phyloP scores from a whole-genome alignment of 2,113 vertebrate genomes.

The Dascyllus trimaculatus region DNA sequence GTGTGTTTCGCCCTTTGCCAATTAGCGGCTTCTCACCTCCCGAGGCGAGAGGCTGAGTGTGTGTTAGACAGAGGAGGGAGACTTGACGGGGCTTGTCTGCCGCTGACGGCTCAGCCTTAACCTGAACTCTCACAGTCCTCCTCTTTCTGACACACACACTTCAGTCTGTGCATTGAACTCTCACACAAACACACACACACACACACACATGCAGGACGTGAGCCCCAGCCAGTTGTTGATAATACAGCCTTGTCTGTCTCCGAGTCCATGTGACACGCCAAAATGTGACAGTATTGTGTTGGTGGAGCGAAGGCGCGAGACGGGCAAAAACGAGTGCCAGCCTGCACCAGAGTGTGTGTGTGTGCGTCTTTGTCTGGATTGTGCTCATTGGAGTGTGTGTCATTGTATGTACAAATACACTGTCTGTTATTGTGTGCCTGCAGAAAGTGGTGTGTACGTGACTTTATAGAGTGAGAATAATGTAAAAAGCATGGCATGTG shows the following conservation, averaged over 20 bases:
- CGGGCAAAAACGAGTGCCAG: conserved; percentile 67
- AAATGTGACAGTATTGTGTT: conserved; percentile 73
- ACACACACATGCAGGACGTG: conserved; percentile 5
- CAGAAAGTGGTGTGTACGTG: conserved; percentile 12
- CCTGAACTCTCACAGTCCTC: conserved; percentile 63
- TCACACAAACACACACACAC: conserved; percentile 43
- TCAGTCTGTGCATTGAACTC: neutral
- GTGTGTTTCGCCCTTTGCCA: conserved; percentile 69
- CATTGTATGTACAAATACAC: conserved; percentile 20
- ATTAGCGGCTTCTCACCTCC: conserved; percentile 81
- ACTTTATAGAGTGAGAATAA: conserved; percentile 17
- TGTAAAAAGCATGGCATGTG: conserved; percentile 7
- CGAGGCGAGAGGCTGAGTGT: conserved; percentile 64
- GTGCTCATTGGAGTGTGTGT: conserved; percentile 40
- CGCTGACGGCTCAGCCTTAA: conserved; percentile 68
- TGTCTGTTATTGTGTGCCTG: neutral
- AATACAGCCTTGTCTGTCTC: conserved; percentile 68
- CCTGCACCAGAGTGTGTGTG: conserved; percentile 52
- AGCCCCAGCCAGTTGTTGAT: conserved; percentile 69
- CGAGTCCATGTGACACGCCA: conserved; percentile 58
- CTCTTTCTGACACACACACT: conserved; percentile 4
- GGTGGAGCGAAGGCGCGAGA: conserved; percentile 71
- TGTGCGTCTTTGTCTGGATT: conserved; percentile 45
- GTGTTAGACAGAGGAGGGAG: conserved; percentile 65
- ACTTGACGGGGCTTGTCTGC: conserved; percentile 73